Base-by-base conservation (phyloP, 2,113 vertebrate species). In the Oostethus manadensis region DNA sequence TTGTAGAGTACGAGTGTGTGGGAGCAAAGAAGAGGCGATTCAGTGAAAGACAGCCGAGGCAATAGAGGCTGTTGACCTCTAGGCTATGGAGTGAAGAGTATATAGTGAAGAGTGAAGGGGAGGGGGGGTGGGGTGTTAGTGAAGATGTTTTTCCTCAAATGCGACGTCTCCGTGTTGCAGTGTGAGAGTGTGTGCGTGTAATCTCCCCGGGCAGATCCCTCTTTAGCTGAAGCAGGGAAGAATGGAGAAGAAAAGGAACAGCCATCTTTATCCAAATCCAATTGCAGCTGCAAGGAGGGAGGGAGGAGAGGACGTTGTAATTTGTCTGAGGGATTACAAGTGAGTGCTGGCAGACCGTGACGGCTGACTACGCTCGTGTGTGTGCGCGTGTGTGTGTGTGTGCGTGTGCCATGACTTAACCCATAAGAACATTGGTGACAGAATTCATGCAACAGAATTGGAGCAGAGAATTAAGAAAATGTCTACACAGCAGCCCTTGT, bases 181-280 rank as follows among this genome's bases (percentile, higher is more conserved):
- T 64, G 56, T 60, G 58, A 55, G 66, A 80, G 74, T 71, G 66
- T 72, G 56, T 80, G 79, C 73, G 79, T 79, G 79, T 89, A 86
- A 88, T 88, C 85, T 88, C 88, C 84, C 74, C 70, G 5, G 86
- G 88, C 84, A 90, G 89, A 89, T 87, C 86, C 81, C 72, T 87
- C 82, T 89, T 89, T 87, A 89, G 80, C 83, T 84, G 87, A 88
- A 87, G 71, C 61, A 80, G 77, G 76, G 79, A 87, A 89, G 86
- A 89, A 88, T 84, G 80, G 82, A 88, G 83, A 84, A 88, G 80
- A 86, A 89, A 89, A 78, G 83, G 83, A 76, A 90, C 88, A 89
- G 85, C 86, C 88, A 86, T 90, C 86, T 88, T 90, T 87, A 91
- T 89, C 86, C 87, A 89, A 90, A 89, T 90, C 88, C 88, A 91